These are phyloP conservation scores for Drosophila sechellia DNA, from an alignment of 1,140 invertebrate genomes.

Conservation along the genomic window DNA sequence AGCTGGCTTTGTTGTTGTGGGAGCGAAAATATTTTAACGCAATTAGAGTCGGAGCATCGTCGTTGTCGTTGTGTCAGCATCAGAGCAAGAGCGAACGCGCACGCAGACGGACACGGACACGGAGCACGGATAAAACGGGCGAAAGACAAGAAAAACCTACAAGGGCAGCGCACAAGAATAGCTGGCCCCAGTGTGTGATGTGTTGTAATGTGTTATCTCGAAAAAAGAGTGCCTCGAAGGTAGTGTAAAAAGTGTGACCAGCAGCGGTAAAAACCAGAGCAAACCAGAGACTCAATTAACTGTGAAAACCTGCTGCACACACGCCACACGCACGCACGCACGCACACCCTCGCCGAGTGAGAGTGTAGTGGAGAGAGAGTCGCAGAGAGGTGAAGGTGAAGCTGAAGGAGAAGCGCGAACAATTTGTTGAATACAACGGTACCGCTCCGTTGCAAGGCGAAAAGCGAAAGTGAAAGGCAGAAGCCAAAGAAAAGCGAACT, in stretches of 20 bases:
- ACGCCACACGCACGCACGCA: constrained; percentile 37
- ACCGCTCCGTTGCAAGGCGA: constrained; percentile 19
- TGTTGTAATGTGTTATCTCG: constrained; percentile 16
- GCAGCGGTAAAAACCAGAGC: constrained; percentile 27
- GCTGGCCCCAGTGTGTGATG: constrained; percentile 19
- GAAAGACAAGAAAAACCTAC: constrained; percentile 25
- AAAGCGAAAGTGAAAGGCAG: constrained; percentile 53
- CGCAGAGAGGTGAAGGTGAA: constrained; percentile 45
- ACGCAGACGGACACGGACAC: constrained; percentile 71
- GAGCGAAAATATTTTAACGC: constrained; percentile 80
- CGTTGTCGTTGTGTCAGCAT: constrained; percentile 44
- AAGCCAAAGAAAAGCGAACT: constrained; percentile 50
- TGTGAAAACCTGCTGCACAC: constrained; percentile 60
- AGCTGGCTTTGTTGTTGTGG: constrained; percentile 64
- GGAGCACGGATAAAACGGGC: constrained; percentile 66
- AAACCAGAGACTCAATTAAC: constrained; percentile 59
- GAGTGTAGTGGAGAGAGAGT: constrained; percentile 29
- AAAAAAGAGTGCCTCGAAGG: constrained; percentile 39
- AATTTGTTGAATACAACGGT: constrained; percentile 75
- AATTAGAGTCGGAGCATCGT: constrained; percentile 71
- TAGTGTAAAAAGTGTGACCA: constrained; percentile 44
- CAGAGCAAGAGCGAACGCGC: constrained; percentile 78
- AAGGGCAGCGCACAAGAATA: constrained; percentile 20
- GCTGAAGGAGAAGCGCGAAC: constrained; percentile 67
- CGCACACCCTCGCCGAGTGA: constrained; percentile 22